These are phyloP conservation scores for Villa cingulata DNA, from an alignment of 2,888 invertebrate species.

Conservation along the genomic window DNA sequence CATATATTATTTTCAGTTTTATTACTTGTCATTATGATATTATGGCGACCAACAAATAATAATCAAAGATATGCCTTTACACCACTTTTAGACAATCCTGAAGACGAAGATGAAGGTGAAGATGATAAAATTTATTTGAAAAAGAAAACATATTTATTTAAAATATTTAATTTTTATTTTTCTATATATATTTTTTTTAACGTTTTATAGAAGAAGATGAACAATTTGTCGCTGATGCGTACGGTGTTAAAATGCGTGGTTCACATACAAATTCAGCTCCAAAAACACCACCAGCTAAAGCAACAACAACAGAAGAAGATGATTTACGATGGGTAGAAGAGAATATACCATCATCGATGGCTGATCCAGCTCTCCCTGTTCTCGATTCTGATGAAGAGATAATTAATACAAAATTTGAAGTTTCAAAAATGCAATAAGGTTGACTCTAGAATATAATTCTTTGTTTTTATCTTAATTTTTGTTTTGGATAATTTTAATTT, in stretches of 20 bases:
- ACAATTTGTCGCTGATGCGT: constrained; percentile 73
- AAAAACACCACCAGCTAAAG: constrained; percentile 26
- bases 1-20: constrained; percentile 82
- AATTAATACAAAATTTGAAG: constrained; percentile 72
- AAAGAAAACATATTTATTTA: no score
- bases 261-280: constrained; percentile 37
- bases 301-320: constrained; percentile 48
- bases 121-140: constrained; percentile 7
- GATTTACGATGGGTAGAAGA: constrained; percentile 89
- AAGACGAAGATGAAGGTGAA: constrained; percentile 61
- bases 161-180: neutral
- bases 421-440: constrained; percentile 70
- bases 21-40: constrained; percentile 79
- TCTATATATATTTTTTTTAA: no score
- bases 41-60: constrained; percentile 92
- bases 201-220: constrained; percentile 75
- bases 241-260: constrained; percentile 65
- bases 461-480: neutral
- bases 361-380: constrained; percentile 54
- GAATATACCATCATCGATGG: constrained; percentile 68
- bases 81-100: constrained; percentile 71
- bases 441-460: no score
- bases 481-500: neutral
- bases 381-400: constrained; percentile 72
- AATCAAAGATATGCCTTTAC: constrained; percentile 92